Evolutionary conservation across 1,140 invertebrate genomes (phyloP), one percentile per base, ranked within the genome.

Genomic region (Phortica variegata): DNA sequence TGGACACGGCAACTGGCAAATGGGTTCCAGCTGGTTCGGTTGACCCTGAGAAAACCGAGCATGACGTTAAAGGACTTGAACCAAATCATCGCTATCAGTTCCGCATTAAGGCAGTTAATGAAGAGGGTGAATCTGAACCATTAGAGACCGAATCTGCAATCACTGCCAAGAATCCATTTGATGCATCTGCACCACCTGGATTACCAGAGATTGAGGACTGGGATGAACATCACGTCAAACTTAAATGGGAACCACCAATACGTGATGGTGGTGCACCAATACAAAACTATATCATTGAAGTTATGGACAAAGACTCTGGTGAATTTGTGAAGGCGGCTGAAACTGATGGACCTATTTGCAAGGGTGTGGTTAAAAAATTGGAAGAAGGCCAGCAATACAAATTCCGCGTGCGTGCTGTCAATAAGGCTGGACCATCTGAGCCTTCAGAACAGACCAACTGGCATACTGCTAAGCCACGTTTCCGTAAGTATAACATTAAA

Each of bases 221-320:
- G 84, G 90, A 95, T 71, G 90, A 94, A 70, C 89, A 91, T 68
- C 90, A 89, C 57, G 93, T 93, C 1, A 90, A 94, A 76, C 79
- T 99, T 0, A 93, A 95, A 70, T 99, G 97, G 97, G 95, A 98
- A 56, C 87, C 87, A 43, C 97, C 97, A 13, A 85, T 91, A 49
- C 83, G 90, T 62, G 96, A 99, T 81, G 96, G 96, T 26, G 97
- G 97, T 9, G 91, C 95, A 32, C 93, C 94, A 4, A 95, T 99
- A 59, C 94, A 89, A 6, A 89, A 92, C 59, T 99, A 98, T 71
- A 83, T 98, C 38, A 90, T 99, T 62, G 82, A 83, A 68, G 73
- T 81, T 23, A 82, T 83, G 81, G 80, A 83, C 50, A 80, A 80
- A 47, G 80, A 82, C 54, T 74, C 79, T 3, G 81, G 82, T n/a